Evolutionary conservation across 2,888 invertebrate species (phyloP).

Genomic region (Anorthoa munda): DNA sequence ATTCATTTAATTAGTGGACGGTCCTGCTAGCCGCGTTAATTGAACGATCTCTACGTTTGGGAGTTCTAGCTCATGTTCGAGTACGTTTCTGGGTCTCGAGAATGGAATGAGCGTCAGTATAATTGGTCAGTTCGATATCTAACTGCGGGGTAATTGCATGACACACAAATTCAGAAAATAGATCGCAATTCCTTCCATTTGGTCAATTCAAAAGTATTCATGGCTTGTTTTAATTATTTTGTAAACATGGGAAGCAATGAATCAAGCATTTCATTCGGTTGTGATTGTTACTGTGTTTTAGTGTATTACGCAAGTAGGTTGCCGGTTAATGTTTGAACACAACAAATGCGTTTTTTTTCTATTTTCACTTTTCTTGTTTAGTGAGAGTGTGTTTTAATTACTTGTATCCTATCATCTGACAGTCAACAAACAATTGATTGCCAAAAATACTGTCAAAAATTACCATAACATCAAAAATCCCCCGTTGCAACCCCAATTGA

Average conservation of each 20-base stretch:
- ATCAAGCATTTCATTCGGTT: too few species aligned
- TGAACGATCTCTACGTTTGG: slow-evolving; percentile 57
- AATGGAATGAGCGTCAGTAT: slow-evolving; percentile 3
- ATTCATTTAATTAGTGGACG: slow-evolving; percentile 55
- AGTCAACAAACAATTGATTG: too few species aligned
- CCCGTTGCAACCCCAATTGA: neutral
- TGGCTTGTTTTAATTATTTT: too few species aligned
- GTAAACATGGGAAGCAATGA: too few species aligned
- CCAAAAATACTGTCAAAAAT: neutral
- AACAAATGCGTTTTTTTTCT: neutral
- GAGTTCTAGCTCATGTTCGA: slow-evolving; percentile 43
- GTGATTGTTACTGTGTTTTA: too few species aligned
- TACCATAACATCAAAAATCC: neutral
- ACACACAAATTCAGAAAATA: too few species aligned
- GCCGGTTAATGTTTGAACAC: neutral
- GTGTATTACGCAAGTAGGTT: too few species aligned
- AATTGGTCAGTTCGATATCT: neutral
- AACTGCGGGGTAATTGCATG: too few species aligned
- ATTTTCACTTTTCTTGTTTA: neutral
- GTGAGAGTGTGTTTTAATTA: too few species aligned
- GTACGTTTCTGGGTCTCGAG: slow-evolving; percentile 12
- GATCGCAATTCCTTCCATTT: too few species aligned
- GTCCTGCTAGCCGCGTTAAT: slow-evolving; percentile 45
- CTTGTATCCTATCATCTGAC: too few species aligned
- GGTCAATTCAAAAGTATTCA: too few species aligned